Evolutionary conservation across 30 jellyfish, hydroid and myxozoan genomes (phyloP).

Genomic region (Pelagia noctiluca): DNA sequence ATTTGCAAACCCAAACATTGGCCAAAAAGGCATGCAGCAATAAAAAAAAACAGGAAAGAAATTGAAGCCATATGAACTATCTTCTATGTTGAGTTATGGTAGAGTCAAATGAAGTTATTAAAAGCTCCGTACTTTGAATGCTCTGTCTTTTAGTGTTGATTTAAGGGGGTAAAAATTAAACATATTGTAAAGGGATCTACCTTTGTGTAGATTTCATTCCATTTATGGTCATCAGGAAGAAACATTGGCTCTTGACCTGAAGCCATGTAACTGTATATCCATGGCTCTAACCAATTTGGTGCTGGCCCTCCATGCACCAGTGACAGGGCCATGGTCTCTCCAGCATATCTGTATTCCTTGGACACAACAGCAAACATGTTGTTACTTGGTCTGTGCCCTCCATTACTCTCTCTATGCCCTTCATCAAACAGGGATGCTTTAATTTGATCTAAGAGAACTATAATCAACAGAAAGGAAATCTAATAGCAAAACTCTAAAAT

Average conservation of each 20-base stretch:
- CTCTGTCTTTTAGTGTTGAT: no score
- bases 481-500: no score
- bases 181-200: slow-evolving; percentile 11
- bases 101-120: no score
- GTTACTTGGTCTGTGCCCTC: background rate
- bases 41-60: no score
- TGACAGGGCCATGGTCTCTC: slow-evolving; percentile 7
- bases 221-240: slow-evolving; percentile 23
- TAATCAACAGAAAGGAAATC: background rate
- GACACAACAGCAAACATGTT: background rate
- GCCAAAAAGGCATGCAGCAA: no score
- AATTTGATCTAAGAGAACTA: background rate
- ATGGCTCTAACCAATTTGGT: slow-evolving; percentile 1
- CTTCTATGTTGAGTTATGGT: no score
- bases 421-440: background rate
- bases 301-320: slow-evolving; percentile 7
- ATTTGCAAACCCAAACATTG: no score
- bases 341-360: background rate
- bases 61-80: no score
- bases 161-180: no score
- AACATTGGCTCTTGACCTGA: slow-evolving; percentile 25
- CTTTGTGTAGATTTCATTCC: slow-evolving; percentile 27
- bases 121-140: no score
- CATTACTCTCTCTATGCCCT: background rate
- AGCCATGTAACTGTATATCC: background rate